Base-by-base conservation (phyloP, 2,797 vertebrate species). In the Schizothorax lantsangensis region DNA sequence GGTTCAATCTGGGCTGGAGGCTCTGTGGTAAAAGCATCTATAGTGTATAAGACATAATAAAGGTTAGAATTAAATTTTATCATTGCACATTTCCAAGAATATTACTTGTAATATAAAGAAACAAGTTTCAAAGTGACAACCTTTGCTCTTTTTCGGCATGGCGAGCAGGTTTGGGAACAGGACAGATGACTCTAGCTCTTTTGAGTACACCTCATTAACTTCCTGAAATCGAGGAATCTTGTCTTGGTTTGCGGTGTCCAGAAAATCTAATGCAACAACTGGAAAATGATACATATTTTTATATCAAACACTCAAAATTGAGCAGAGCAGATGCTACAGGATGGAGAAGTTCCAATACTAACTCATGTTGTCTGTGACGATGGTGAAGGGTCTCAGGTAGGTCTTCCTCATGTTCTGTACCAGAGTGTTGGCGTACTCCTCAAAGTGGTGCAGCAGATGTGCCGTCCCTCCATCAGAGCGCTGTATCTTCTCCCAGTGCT, bases 401-500 rank as follows among this genome's bases (percentile, higher is more conserved):
- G 96, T 97, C 88, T 93, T 95, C 83, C 90, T 95, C 94, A 95
- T 93, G 88, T 97, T 97, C 85, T 91, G 95, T 0, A 95, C 96
- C 89, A 97, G 38, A 0, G 93, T 97, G 91, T 91, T 92, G 85
- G 96, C 95, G 54, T 97, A 97, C 1, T 95, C 93, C 89, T 97
- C 96, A 0, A 96, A 97, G 85, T 91, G 90, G 74, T 89, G 91
- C 59, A 97, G 93, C 64, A 97, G 94, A 80, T 94, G 94, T 0
- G 94, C 95, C 0, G 93, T 92, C 9, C 96, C 97, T 0, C 92
- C 95, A 88, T 97, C 96, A 0, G 93, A 91, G 2, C 93, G 91
- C 89, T 97, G 97, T 89, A 97, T 96, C 82, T 96, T 96, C 72
- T 96, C 95, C 97, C 97, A 97, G 8, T 95, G 93, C 0, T 94